phyloP scores from a whole-genome alignment of 2,113 vertebrate genomes.

The Epinephelus cyanopodus region DNA sequence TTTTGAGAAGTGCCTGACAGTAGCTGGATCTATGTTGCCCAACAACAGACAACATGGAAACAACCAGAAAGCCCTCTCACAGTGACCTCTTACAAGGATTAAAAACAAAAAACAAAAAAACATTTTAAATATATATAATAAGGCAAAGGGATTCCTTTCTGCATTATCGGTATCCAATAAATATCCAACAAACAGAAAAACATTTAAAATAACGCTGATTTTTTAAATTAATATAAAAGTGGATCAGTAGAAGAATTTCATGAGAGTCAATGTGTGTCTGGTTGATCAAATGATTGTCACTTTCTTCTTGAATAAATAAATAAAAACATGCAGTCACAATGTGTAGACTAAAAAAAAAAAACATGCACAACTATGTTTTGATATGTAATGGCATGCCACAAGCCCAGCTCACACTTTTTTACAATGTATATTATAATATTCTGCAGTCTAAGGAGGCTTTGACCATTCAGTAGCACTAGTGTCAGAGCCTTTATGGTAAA shows the following conservation, averaged over 20 bases:
- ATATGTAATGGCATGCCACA: slow-evolving; percentile 34
- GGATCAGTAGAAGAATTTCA: neutral
- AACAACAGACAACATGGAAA: slow-evolving; percentile 7
- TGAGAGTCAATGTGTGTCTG: neutral
- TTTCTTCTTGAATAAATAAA: slow-evolving; percentile 11
- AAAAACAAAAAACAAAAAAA: neutral
- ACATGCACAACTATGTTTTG: slow-evolving; percentile 27
- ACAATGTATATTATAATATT: neutral
- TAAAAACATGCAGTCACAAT: slow-evolving; percentile 19
- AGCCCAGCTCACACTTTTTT: slow-evolving; percentile 3
- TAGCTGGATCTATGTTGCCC: neutral
- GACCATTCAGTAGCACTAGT: slow-evolving; percentile 2
- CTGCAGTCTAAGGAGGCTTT: neutral
- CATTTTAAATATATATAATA: neutral
- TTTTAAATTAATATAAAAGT: neutral
- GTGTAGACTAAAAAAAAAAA: neutral
- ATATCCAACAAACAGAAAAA: neutral
- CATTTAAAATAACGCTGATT: neutral
- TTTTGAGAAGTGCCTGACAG: neutral
- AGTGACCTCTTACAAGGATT: neutral
- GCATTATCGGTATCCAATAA: neutral
- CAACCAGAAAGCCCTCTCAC: neutral
- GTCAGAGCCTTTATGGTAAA: neutral
- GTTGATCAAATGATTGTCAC: slow-evolving; percentile 36
- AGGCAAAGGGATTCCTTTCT: slow-evolving; percentile 16